Conservation (phyloP, 2,888 invertebrate species). For the Cheilosia variabilis region DNA sequence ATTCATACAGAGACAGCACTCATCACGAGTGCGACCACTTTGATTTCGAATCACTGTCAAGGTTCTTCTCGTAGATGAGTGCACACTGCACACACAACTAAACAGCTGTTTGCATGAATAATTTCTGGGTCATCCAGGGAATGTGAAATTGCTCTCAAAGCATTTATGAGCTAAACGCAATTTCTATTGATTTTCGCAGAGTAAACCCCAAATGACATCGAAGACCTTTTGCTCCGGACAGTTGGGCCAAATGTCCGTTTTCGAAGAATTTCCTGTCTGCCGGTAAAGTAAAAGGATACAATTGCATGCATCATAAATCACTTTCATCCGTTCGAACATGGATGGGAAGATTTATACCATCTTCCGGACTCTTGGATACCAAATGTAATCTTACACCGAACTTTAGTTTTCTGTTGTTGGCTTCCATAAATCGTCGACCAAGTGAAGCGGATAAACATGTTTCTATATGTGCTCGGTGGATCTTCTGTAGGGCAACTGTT, state of each 20-base stretch:
- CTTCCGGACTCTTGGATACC: constrained; percentile 53
- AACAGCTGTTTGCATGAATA: constrained; percentile 30
- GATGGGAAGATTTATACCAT: constrained; percentile 49
- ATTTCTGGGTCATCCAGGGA: constrained; percentile 40
- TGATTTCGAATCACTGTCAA: constrained; percentile 37
- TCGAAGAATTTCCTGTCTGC: constrained; percentile 6
- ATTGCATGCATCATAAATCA: constrained; percentile 69
- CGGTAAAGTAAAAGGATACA: constrained; percentile 44
- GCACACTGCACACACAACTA: not conserved
- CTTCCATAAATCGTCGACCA: constrained; percentile 58
- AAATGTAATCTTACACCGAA: constrained; percentile 48
- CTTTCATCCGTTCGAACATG: constrained; percentile 22
- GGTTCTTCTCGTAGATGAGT: constrained; percentile 17
- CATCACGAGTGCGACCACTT: not conserved
- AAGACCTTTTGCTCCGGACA: not conserved
- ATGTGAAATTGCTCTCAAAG: not conserved
- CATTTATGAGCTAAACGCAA: not conserved
- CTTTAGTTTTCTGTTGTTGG: constrained; percentile 29
- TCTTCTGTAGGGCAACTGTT: not conserved
- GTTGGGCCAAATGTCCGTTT: not conserved
- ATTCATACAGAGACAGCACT: not conserved
- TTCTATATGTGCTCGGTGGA: not conserved
- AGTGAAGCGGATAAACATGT: constrained; percentile 53
- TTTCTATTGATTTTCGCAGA: constrained; percentile 36
- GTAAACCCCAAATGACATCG: not conserved